Base-by-base conservation (phyloP, 2,888 invertebrate genomes). In the Dryobotodes eremita region DNA sequence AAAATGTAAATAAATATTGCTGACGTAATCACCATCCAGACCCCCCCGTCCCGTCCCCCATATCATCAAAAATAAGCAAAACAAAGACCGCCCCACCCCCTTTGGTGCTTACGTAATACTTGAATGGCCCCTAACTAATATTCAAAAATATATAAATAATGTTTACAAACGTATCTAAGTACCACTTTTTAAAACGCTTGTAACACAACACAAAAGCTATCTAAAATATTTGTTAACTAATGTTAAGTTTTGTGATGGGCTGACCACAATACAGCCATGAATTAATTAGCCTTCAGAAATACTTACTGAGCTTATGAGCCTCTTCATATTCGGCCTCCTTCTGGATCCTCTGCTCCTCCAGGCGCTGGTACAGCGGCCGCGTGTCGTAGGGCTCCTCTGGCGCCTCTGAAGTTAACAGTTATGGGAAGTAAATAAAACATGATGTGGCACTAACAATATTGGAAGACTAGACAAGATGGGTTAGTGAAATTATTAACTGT, bases 271-370 rank as follows among this genome's bases (percentile, higher is more conserved):
- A 59, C 36, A 20, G 62, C 36, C 36, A 62, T 62, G 0, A 62
- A 10, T 20, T 10, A 5, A 20, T 36, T 5, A 36, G 23, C 6
- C 36, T 62, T 62, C 10, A 13, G 23, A 62, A 36, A 62, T 70
- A 70, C 70, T 70, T 70, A 99, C 99, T 99, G n/a, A 99, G 97
- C 96, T 98, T 99, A 91, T 99, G 99, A 6, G 99, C 98, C 93
- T 99, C 99, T 94, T 99, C 99, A 97, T 98, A 99, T 95, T 99
- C 99, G 36, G 98, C 97, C 87, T 99, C 99, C 90, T 98, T 98
- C 94, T 98, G 98, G 89, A 98, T 97, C 92, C 98, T 98, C 92
- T 99, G 99, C 90, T 99, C 99, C 93, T 99, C 98, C 20, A 99
- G 97, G 26, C 99, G 97, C 73, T 99, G 99, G 94, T 97, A 99